Conservation (phyloP, 2,113 vertebrate genomes). For the Camelus bactrianus region DNA sequence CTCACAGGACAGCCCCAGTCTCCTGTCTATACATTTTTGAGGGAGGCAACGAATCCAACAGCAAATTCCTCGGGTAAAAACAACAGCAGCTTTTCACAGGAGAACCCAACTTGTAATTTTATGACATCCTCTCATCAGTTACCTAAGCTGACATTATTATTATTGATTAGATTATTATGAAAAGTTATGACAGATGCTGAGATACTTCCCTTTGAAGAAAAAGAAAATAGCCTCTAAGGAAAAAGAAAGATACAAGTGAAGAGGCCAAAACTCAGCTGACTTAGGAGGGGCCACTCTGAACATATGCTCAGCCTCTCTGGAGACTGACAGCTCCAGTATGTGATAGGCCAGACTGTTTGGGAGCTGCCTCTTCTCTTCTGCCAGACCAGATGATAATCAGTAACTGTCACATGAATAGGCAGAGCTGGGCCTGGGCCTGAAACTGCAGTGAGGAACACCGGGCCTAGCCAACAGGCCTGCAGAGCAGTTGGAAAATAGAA, state of each 20-base stretch:
- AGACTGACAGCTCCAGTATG: background rate
- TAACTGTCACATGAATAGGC: background rate
- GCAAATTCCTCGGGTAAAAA: background rate
- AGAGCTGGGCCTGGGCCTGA: background rate
- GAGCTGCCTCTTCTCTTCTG: background rate
- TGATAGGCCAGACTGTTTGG: background rate
- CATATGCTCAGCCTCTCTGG: background rate
- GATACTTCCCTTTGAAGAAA: slow-evolving; percentile 12
- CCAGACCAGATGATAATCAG: background rate
- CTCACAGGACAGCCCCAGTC: background rate
- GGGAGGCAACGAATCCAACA: background rate
- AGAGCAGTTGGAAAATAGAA: background rate
- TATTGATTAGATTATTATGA: background rate
- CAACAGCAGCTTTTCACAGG: background rate
- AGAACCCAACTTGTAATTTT: background rate
- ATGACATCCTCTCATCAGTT: background rate
- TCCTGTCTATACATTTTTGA: background rate
- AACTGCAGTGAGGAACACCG: background rate
- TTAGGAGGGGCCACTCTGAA: background rate
- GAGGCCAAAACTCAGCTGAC: background rate
- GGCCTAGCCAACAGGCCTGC: background rate
- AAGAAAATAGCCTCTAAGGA: background rate
- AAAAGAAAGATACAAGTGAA: background rate
- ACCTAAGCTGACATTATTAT: background rate
- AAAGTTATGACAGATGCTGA: background rate